Evolutionary conservation across 2,888 invertebrate species (phyloP).

Genomic region (Coelopa pilipes): DNA sequence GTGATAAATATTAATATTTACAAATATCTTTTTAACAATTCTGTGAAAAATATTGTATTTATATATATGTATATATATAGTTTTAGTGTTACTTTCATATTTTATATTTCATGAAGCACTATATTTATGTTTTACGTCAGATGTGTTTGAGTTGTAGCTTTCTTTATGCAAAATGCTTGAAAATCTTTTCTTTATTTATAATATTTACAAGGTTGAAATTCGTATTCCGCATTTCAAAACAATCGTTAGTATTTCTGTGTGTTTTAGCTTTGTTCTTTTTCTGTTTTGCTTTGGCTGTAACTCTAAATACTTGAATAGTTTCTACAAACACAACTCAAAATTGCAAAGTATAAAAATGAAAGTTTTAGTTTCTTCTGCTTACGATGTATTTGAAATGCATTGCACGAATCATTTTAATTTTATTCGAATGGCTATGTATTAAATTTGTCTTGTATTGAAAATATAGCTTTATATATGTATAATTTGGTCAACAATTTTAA

Average conservation of each 20-base stretch:
- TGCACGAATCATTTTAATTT: slow-evolving; percentile 21
- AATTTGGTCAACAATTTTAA: slow-evolving; percentile 13
- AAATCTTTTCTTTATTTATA: background rate
- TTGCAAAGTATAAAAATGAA: background rate
- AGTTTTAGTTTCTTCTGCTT: too few species aligned
- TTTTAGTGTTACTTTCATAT: slow-evolving; percentile 7
- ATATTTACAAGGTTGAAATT: background rate
- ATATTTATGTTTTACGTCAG: background rate
- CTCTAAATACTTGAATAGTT: slow-evolving; percentile 9
- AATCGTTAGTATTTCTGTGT: too few species aligned
- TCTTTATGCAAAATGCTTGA: slow-evolving; percentile 6
- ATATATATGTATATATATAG: slow-evolving; percentile 13
- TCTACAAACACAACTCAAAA: background rate
- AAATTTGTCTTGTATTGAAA: background rate
- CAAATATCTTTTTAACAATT: slow-evolving; percentile 17
- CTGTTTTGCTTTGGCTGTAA: background rate
- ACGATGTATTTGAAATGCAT: background rate
- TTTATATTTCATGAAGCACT: background rate
- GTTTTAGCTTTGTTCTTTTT: background rate
- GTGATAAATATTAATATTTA: slow-evolving; percentile 21
- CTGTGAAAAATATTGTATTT: slow-evolving; percentile 24
- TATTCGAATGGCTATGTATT: background rate
- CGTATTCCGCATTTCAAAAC: too few species aligned
- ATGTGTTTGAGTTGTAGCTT: slow-evolving; percentile 10
- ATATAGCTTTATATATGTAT: background rate